A percentile compares a stretch with the other conserved stretches of the same genome.
phyloP scores from a whole-genome alignment of 2,888 invertebrate species.

The Parascotia fuliginaria region DNA sequence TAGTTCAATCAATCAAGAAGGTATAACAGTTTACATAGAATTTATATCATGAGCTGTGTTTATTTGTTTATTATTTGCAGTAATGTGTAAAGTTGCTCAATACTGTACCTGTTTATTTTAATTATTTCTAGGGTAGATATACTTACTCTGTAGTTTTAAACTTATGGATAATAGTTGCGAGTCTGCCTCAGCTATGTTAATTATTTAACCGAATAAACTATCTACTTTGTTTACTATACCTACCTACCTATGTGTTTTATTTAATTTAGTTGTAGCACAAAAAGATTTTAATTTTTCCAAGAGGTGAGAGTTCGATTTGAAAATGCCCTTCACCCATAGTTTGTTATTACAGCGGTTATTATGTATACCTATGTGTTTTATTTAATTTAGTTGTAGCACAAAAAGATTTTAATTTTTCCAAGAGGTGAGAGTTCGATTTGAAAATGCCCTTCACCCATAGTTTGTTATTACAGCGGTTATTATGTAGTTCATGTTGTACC shows the following conservation, averaged over 20 bases:
- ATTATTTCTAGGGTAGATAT: conserved; percentile 14
- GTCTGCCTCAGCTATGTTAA: conserved; percentile 35
- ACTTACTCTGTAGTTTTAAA: conserved; percentile 21
- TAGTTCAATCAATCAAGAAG: too few relatives aligned
- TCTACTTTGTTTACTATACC: conserved; percentile 16
- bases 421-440: too few relatives aligned
- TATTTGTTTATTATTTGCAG: neutral
- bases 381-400: too few relatives aligned
- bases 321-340: too few relatives aligned
- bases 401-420: too few relatives aligned
- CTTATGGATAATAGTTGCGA: conserved; percentile 20
- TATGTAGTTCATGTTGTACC: too few relatives aligned
- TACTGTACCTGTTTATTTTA: conserved; percentile 50
- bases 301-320: too few relatives aligned
- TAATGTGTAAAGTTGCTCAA: conserved; percentile 40
- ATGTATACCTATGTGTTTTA: too few relatives aligned
- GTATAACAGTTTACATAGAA: neutral
- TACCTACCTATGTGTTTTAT: conserved; percentile 23
- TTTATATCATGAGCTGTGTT: conserved; percentile 10
- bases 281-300: neutral
- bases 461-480: too few relatives aligned
- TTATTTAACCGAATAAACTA: too few relatives aligned
- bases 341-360: too few relatives aligned
- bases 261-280: neutral
- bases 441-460: too few relatives aligned